Evolutionary conservation across 2,888 invertebrate genomes (phyloP).

Genomic region (Nudaria mundana): DNA sequence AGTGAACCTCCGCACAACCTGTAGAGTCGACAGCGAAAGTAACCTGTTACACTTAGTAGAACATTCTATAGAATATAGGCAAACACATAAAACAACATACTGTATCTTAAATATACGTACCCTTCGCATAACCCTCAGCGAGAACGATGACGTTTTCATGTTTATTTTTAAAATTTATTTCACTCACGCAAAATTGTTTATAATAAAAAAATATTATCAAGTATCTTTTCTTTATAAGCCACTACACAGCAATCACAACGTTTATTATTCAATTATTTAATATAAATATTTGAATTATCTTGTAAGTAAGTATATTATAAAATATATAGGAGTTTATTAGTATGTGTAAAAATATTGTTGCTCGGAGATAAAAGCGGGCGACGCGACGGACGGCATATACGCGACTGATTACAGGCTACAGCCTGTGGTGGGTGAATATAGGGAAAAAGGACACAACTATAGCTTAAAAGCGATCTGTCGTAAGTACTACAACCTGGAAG

Average conservation of each 20-base stretch:
- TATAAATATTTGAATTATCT: constrained; percentile 19
- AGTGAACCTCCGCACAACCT: constrained; percentile 53
- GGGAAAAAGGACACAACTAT: constrained; percentile 72
- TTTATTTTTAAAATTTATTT: too few relatives aligned
- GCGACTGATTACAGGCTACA: constrained; percentile 74
- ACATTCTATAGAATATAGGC: constrained; percentile 9
- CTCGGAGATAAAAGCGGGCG: constrained; percentile 48
- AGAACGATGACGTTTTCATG: constrained; percentile 90
- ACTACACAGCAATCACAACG: constrained; percentile 30
- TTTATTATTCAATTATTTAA: constrained; percentile 22
- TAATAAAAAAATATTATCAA: constrained; percentile 16
- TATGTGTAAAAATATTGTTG: constrained; percentile 34
- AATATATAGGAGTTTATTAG: constrained; percentile 24
- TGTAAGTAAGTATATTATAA: constrained; percentile 22
- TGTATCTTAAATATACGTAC: constrained; percentile 71
- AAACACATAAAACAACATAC: constrained; percentile 8
- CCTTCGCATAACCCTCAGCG: constrained; percentile 89
- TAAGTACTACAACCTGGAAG: constrained; percentile 30
- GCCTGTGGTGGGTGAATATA: constrained; percentile 61
- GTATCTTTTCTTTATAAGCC: constrained; percentile 15
- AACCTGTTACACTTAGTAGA: constrained; percentile 49
- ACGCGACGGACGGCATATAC: constrained; percentile 69
- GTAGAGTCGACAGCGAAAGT: constrained; percentile 46
- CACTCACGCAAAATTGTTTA: too few relatives aligned
- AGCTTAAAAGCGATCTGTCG: constrained; percentile 34